phyloP scores from a whole-genome alignment of 2,797 vertebrate genomes.

The Selene dorsalis region DNA sequence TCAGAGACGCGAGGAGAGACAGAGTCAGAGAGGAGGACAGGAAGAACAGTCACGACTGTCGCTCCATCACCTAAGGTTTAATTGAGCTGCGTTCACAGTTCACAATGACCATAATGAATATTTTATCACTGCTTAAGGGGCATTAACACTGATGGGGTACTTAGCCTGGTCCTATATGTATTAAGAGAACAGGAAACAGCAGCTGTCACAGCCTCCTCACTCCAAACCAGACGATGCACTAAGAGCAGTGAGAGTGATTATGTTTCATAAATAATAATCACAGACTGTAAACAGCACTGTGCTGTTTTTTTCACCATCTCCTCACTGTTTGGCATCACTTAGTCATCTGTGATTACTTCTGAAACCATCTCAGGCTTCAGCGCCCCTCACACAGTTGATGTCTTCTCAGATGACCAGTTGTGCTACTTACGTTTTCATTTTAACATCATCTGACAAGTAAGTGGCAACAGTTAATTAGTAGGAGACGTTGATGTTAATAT shows the following conservation, averaged over 20 bases:
- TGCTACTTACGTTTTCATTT: constrained; percentile 9
- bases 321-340: not conserved
- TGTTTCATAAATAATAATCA: constrained; percentile 17
- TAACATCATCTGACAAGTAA: not conserved
- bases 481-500: not conserved
- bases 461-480: constrained; percentile 1
- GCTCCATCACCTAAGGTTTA: constrained; percentile 60
- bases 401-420: constrained; percentile 6
- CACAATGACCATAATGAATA: constrained; percentile 71
- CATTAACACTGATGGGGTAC: constrained; percentile 56
- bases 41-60: constrained; percentile 62
- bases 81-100: constrained; percentile 60
- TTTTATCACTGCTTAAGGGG: constrained; percentile 66
- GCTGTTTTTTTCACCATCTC: constrained; percentile 3
- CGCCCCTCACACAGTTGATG: not conserved
- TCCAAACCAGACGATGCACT: constrained; percentile 29
- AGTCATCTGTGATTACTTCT: not conserved
- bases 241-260: not conserved
- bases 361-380: not conserved
- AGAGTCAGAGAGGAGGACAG: not conserved
- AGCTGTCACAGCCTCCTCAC: constrained; percentile 32
- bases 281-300: not conserved
- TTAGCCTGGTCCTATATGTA: constrained; percentile 40
- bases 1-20: constrained; percentile 3
- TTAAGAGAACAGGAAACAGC: constrained; percentile 33